phyloP scores from a whole-genome alignment of 2,797 vertebrate species.

The Rhinophrynus dorsalis region DNA sequence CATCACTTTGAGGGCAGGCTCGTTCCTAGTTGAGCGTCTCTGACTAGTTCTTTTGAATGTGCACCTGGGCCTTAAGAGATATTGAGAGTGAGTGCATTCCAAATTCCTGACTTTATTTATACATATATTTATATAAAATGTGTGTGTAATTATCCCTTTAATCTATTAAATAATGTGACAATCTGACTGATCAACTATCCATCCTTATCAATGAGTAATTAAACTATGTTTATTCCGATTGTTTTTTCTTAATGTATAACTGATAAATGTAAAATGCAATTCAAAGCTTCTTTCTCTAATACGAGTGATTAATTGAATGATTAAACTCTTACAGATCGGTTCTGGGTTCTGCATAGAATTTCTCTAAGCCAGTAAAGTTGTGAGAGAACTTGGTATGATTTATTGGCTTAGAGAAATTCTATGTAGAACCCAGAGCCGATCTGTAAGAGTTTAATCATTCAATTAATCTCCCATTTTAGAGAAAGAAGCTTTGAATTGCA shows the following conservation, averaged over 20 bases:
- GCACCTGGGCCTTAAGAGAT: no score
- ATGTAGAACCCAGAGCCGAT: constrained; percentile 5
- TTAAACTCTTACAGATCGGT: constrained; percentile 35
- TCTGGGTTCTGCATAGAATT: constrained; percentile 1
- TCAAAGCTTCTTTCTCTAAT: constrained; percentile 8
- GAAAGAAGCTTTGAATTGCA: constrained; percentile 7
- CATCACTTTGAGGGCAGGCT: no score
- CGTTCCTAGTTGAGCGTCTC: no score
- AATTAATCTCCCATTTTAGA: constrained; percentile 26
- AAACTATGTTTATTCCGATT: constrained; percentile 22
- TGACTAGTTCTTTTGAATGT: no score
- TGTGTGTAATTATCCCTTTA: no score
- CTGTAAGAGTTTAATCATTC: constrained; percentile 40
- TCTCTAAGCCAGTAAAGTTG: constrained; percentile 10
- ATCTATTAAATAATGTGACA: no score
- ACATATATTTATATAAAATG: no score
- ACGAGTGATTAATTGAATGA: constrained; percentile 37
- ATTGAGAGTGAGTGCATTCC: no score
- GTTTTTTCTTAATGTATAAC: constrained; percentile 22
- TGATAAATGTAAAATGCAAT: constrained; percentile 28
- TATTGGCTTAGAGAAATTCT: constrained; percentile 11
- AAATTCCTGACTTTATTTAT: no score
- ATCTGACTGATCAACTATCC: constrained; percentile 15
- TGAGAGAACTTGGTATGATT: no score
- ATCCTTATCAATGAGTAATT: constrained; percentile 22